Percentiles rank a stretch among this genome's conserved stretches.
These are phyloP conservation scores for Felis chaus DNA, from an alignment of 2,113 vertebrate species.

Conservation along the genomic window DNA sequence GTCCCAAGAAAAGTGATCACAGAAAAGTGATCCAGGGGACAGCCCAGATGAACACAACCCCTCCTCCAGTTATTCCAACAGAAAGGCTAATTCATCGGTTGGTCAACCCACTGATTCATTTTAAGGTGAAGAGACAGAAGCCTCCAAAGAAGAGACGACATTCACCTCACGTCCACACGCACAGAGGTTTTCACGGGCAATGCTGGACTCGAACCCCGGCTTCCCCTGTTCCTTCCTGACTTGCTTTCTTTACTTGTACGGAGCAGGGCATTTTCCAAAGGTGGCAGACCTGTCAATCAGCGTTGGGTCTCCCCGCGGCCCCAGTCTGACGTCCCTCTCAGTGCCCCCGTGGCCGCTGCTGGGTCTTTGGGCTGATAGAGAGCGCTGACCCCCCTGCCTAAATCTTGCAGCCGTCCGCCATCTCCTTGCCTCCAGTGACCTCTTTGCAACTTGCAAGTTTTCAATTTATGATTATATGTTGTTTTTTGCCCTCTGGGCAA, in stretches of 20 bases:
- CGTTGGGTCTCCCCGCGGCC: not conserved
- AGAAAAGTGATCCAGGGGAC: not conserved
- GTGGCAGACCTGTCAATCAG: fast-evolving
- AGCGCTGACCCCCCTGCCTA: no score
- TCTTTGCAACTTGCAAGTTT: constrained; percentile 40
- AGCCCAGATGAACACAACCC: not conserved
- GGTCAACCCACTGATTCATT: not conserved
- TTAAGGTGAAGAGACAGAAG: not conserved
- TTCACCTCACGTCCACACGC: not conserved
- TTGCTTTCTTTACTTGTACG: not conserved
- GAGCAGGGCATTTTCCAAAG: not conserved
- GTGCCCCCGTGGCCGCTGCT: not conserved
- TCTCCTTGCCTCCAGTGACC: not conserved
- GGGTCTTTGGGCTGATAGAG: not conserved
- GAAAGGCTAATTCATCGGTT: not conserved
- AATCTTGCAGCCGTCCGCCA: not conserved
- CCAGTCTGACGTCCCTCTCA: not conserved
- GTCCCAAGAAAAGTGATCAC: no score
- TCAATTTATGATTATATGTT: constrained; percentile 31
- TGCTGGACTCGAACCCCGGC: no score
- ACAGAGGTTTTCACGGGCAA: fast-evolving
- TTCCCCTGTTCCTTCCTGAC: not conserved
- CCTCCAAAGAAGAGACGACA: not conserved
- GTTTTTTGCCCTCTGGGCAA: constrained; percentile 56
- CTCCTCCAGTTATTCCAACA: not conserved